Evolutionary conservation across 2,113 vertebrate genomes (phyloP), one percentile per base, ranked within the genome.

Genomic region (Lepus americanus): DNA sequence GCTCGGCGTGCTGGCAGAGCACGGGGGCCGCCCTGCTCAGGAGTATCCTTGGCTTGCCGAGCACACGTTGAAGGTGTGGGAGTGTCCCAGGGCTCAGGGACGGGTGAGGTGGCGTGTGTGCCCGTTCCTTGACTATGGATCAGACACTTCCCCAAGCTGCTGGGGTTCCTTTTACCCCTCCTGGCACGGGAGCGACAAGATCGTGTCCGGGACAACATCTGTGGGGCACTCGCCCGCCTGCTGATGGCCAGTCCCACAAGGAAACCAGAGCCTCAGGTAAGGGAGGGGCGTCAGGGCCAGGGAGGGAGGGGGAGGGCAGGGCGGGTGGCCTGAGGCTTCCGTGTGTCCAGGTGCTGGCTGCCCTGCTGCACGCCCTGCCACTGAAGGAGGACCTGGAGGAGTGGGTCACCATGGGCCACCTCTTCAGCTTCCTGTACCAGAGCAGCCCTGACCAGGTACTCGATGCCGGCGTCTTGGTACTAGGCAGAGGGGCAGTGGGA

Each of bases 321-420:
- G 44, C 25, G 39, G 1, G 16, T 82, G 25, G 29, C 59, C 85
- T 95, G 19, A 94, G 86, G 33, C 49, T 7, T 72, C 9, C 49
- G 5, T 92, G 11, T 87, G 77, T 53, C 64, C 96, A 99, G 99
- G 99, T 99, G 0, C 96, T 99, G 29, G 99, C 99, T 19, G 98
- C 98, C 33, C 95, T 99, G 72, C 97, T 99, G 63, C 97, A 89
- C 0, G 95, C 94, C 51, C 98, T 99, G 31, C 99, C 99, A 0
- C 98, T 99, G 44, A 98, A 98, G 97, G 99, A 99, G 87, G 99
- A 99, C 97, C 78, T 99, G 90, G 99, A 99, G 97, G 99, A 99
- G 85, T 99, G 99, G 97, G 97, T 98, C 90, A 99, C 99, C 0
- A 97, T 99, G 27, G 99, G 98, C 81, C 98, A 85, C 74, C 99